A percentile compares a stretch with the other conserved stretches of the same genome.
Evolutionary conservation across 2,797 vertebrate genomes (phyloP).

Genomic region (Pangasius larnaudii): DNA sequence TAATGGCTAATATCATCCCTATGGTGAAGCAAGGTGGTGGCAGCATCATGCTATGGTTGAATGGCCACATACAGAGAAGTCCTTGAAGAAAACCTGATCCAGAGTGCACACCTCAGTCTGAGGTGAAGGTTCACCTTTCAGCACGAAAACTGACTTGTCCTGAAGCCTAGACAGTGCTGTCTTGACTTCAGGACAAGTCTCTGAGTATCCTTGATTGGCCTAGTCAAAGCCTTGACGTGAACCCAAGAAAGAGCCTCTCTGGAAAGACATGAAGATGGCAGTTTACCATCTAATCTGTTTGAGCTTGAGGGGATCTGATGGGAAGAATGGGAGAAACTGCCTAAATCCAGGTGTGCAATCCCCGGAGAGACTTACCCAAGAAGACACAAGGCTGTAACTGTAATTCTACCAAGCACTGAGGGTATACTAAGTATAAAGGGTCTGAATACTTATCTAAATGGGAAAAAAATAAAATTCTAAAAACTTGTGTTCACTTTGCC

Average conservation of each 20-base stretch:
- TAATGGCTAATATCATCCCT: neutral
- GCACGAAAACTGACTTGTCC: too few species aligned
- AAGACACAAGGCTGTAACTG: neutral
- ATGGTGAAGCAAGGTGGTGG: constrained; percentile 10
- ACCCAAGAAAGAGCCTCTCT: neutral
- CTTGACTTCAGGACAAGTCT: neutral
- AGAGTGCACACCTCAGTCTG: neutral
- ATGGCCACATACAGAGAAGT: neutral
- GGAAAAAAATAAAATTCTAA: neutral
- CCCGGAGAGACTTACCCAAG: neutral
- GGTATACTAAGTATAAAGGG: neutral
- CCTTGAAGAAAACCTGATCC: neutral
- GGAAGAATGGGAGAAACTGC: neutral
- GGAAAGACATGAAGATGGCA: neutral
- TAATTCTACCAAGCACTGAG: neutral
- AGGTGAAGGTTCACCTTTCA: neutral
- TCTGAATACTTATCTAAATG: neutral
- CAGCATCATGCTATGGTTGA: neutral
- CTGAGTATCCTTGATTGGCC: neutral
- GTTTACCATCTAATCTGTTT: neutral
- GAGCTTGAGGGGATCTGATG: neutral
- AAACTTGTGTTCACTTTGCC: neutral
- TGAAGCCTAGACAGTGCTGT: neutral
- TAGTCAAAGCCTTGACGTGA: neutral
- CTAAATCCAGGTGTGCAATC: neutral